These are phyloP conservation scores for Metacarcinus magister DNA, from an alignment of 2,888 invertebrate genomes.

Conservation along the genomic window DNA sequence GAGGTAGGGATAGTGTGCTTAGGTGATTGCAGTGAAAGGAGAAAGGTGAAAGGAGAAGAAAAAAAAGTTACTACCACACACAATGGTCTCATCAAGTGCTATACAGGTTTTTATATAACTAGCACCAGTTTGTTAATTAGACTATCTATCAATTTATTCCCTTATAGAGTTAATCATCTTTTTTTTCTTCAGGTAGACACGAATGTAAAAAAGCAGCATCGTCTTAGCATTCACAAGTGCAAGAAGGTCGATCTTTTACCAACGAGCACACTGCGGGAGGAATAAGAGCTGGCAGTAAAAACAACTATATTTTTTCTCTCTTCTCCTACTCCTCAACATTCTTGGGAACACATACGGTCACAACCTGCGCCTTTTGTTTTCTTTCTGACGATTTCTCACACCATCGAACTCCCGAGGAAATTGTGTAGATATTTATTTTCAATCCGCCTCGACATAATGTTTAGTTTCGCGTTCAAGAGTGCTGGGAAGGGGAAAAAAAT, in stretches of 20 bases:
- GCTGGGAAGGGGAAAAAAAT: background rate
- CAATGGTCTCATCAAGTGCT: too few species aligned
- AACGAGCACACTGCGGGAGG: background rate
- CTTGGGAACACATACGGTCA: background rate
- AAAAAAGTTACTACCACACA: too few species aligned
- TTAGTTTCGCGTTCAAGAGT: constrained; percentile 8
- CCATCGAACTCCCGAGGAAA: constrained; percentile 31
- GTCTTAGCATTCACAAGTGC: background rate
- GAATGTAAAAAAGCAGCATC: background rate
- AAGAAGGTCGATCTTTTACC: background rate
- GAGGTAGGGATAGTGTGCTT: background rate
- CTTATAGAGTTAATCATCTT: background rate
- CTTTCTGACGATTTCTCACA: constrained; percentile 36
- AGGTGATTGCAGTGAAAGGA: too few species aligned
- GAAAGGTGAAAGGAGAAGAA: too few species aligned
- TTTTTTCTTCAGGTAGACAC: background rate
- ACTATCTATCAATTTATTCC: background rate
- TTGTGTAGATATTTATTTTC: constrained; percentile 52
- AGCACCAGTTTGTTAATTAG: background rate
- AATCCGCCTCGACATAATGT: constrained; percentile 46
- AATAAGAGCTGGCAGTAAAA: constrained; percentile 19
- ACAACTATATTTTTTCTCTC: constrained; percentile 31
- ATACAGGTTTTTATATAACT: background rate
- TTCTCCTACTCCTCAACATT: background rate
- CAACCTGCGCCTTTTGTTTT: constrained; percentile 1